Conservation (phyloP, 2,888 invertebrate species). For the Stenodera caucasica region DNA sequence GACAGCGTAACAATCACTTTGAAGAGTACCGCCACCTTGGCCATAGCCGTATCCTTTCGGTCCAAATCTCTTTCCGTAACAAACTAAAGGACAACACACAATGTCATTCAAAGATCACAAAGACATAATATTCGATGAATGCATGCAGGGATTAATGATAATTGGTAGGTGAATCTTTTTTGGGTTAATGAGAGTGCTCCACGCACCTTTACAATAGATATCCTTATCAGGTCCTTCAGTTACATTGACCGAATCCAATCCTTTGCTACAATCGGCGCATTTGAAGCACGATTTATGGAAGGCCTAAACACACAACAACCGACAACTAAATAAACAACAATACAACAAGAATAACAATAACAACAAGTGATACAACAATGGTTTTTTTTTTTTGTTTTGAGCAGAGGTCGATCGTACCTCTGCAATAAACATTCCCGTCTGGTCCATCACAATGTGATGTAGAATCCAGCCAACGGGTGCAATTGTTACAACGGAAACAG, state of each 20-base stretch:
- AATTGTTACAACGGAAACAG: conserved; percentile 87
- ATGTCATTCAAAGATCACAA: conserved; percentile 17
- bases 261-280: conserved; percentile 84
- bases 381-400: conserved; percentile 11
- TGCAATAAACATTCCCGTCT: conserved; percentile 88
- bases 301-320: conserved; percentile 60
- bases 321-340: conserved; percentile 23
- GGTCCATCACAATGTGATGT: conserved; percentile 91
- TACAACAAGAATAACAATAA: conserved; percentile 19
- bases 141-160: conserved; percentile 1
- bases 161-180: background rate
- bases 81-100: conserved; percentile 62
- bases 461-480: conserved; percentile 83
- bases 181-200: conserved; percentile 13
- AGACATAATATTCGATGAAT: conserved; percentile 11
- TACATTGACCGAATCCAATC: conserved; percentile 88
- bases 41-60: conserved; percentile 98
- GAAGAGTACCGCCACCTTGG: conserved; percentile 91
- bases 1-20: conserved; percentile 84
- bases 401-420: conserved; percentile 63
- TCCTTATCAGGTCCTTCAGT: conserved; percentile 94
- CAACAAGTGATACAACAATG: conserved; percentile 14
- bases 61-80: conserved; percentile 97
- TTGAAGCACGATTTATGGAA: conserved; percentile 95
- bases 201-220: conserved; percentile 94